Evolutionary conservation across 2,113 vertebrate genomes (phyloP), one percentile per base, ranked within the genome.

Genomic region (Scytalopus superciliaris): DNA sequence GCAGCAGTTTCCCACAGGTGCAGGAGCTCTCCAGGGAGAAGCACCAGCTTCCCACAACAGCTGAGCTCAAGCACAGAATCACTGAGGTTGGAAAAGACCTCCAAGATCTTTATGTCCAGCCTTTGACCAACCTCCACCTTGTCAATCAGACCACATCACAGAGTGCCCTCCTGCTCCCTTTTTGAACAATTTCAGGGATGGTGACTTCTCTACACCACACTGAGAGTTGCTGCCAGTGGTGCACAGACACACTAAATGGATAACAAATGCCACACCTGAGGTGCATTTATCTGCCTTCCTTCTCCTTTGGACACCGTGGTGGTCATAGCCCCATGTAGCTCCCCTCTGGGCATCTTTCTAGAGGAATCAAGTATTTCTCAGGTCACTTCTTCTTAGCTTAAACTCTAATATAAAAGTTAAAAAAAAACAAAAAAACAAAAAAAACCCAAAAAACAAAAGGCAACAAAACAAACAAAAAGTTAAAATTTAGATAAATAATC

Each of bases 161-260:
- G 5, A n/a, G 24, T 15, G 4, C 14, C 7, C 3, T 2, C 4
- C 12, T 28, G 2, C 33, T 35, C 27, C 37, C 23, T 33, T 3
- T 7, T n/a, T 16, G 39, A 30, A 3, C 57, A 44, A 15, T 12
- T 10, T 22, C 37, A 37, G 25, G 47, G 67, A 3, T 14, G 24
- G 31, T 5, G 39, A 35, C 7, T 28, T 19, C 47, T n/a, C 15
- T 35, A 31, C 30, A 21, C 45, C 56, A 14, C 56, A 14, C 21
- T 44, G 39, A 10, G 33, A 62, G 64, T 50, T 66, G 63, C 52
- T 49, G 70, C 81, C 57, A 7, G 5, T 9, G 3, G 22, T 0
- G 28, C 55, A 12, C 28, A 55, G 42, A 33, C 18, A 17, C 37
- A 6, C 8, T 3, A 0, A 7, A 7, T 0, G 1, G 18, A 3